Conservation (phyloP, 2,888 invertebrate genomes). For the Pollenia labialis region DNA sequence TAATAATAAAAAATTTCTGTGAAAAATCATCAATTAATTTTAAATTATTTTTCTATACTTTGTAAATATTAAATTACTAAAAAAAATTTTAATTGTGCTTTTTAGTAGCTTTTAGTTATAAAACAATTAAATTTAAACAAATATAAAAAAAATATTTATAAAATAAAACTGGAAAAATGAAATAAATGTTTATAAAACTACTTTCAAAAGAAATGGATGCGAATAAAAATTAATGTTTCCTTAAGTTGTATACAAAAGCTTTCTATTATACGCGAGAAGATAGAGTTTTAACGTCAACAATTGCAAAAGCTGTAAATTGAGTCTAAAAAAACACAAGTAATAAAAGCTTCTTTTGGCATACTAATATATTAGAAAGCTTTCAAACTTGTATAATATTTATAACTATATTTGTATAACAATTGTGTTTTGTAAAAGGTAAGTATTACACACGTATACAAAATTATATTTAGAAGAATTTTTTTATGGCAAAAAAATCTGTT, state of each 20-base stretch:
- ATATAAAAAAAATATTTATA: conserved; percentile 29
- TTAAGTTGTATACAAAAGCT: neutral
- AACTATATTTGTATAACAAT: no score
- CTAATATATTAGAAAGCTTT: no score
- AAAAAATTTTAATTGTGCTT: conserved; percentile 61
- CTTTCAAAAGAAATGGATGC: neutral
- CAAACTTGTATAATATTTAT: no score
- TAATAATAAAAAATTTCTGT: conserved; percentile 21
- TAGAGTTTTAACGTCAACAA: no score
- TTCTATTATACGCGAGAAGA: neutral
- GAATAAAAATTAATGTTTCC: neutral
- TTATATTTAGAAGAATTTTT: no score
- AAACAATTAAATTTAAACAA: conserved; percentile 9
- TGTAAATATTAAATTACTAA: conserved; percentile 52
- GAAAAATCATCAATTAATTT: conserved; percentile 13
- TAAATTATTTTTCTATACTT: conserved; percentile 59
- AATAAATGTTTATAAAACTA: conserved; percentile 58
- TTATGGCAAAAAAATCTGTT: no score
- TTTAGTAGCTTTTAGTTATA: conserved; percentile 59
- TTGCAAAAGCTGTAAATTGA: no score
- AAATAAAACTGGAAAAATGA: conserved; percentile 1
- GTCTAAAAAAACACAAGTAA: no score
- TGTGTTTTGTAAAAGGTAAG: no score
- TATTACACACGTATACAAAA: no score
- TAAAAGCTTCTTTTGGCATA: no score